These are phyloP conservation scores for Todiramphus saurophagus DNA, from an alignment of 2,113 vertebrate genomes.

Conservation along the genomic window DNA sequence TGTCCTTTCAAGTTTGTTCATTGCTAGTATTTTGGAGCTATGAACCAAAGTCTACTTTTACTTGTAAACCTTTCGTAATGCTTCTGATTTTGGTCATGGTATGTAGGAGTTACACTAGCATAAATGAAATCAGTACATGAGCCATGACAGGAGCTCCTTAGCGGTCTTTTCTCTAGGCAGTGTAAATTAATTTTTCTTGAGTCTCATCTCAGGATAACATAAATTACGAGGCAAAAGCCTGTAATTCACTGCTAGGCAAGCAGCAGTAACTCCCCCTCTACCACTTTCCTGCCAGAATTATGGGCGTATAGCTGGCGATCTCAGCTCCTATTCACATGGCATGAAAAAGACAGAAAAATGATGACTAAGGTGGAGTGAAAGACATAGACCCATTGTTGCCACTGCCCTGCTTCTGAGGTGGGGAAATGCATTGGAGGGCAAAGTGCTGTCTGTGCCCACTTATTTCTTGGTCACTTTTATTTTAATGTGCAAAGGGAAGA, in stretches of 20 bases:
- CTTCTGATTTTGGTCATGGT: background rate
- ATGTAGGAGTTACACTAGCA: constrained; percentile 22
- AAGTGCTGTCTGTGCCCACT: background rate
- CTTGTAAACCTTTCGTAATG: background rate
- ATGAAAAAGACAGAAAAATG: background rate
- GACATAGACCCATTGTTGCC: background rate
- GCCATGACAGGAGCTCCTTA: constrained; percentile 34
- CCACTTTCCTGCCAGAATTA: constrained; percentile 25
- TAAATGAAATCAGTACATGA: constrained; percentile 31
- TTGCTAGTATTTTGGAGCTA: background rate
- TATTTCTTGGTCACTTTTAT: background rate
- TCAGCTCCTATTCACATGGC: constrained; percentile 12
- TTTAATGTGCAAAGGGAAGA: background rate
- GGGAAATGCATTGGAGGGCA: background rate
- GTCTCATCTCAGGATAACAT: constrained; percentile 6
- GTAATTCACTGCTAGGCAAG: background rate
- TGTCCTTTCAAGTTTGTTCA: background rate
- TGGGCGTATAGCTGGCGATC: constrained; percentile 10
- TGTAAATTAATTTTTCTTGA: constrained; percentile 50
- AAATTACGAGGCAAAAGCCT: constrained; percentile 38
- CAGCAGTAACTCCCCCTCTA: constrained; percentile 25
- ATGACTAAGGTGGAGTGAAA: background rate
- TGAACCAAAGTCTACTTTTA: constrained; percentile 9
- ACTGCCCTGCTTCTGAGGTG: background rate
- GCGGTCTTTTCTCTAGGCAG: background rate